Evolutionary conservation across 2,888 invertebrate species (phyloP), one percentile per base, ranked within the genome.

Genomic region (Sesamia inferens): DNA sequence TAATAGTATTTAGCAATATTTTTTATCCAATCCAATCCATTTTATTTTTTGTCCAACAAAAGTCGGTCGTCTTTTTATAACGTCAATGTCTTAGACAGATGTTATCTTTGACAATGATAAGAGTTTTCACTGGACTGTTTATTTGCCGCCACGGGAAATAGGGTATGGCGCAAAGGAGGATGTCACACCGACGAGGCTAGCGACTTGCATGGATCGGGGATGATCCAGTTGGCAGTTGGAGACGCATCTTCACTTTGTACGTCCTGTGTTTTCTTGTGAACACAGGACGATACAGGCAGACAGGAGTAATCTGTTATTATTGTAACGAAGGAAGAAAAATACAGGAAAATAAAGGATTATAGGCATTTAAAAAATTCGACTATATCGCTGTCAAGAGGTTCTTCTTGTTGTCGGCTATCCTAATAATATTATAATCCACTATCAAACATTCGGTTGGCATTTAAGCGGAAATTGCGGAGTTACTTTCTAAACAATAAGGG

Each of bases 81-180:
- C 76, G 71, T 81, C 85, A 80, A 87, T 92, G 93, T 90, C 87
- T 85, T 68, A 75, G 83, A 78, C 93, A 93, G 94, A 94, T 93
- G 92, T 90, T 91, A 93, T 93, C 93, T 82, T 77, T 83, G 88
- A 92, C 90, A 91, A 88, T 90, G 93, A 93, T 93, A 93, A 93
- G 92, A 92, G 89, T 89, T 92, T 91, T 89, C 90, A 90, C 89
- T 90, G 88, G 88, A 92, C 91, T 94, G 93, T 93, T 94, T 94
- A 92, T 93, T 93, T 89, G 88, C 83, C 81, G 86, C 84, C 84
- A 68, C 81, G 74, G 76, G 81, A 87, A 90, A 86, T 84, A 85
- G 87, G 83, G 68, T 79, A 73, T 71, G 67, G 79, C 76, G 78
- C 68, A 68, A 44, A 16, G 67, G 71, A 44, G 55, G 47, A 14